Base-by-base conservation (phyloP, 2,797 vertebrate genomes). In the Epinephelus awoara region DNA sequence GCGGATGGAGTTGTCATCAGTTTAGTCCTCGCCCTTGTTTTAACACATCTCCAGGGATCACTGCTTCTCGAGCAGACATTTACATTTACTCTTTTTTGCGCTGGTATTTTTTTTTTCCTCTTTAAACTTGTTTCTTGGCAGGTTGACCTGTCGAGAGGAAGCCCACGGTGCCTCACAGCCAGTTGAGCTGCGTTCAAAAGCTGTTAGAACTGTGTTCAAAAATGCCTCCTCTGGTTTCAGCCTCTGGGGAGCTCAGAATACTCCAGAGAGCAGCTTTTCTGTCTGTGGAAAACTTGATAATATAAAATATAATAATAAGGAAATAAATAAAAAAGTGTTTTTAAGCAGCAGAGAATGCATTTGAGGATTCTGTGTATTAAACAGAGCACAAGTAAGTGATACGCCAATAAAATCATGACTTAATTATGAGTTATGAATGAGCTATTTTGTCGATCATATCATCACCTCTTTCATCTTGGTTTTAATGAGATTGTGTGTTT, bases 1-100 rank as follows among this genome's bases (percentile, higher is more conserved):
- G 82, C 67, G 79, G 86, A 94, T 75, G 82, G 79, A 84, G 86
- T 91, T 95, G 92, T 94, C 93, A 93, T 93, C 93, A 83, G 93
- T 89, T 91, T 86, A 87, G 82, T 94, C 91, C 88, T 93, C 88
- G 46, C 88, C 89, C 89, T 90, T 92, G 90, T 93, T 93, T 92
- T 88, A 92, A 93, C 91, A 86, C 82, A 82, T 92, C 93, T 93
- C 91, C 62, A 65, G 90, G 91, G 92, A 91, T 87, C 79, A 46
- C 78, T 82, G 83, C 82, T 84, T 89, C 77, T 85, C 75, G 79
- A 84, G 89, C 86, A 89, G 88, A 90, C 87, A 91, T 92, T 92
- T 92, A 92, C 91, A 91, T 92, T 90, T 79, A 89, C 78, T 89
- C 85, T 75, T 86, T 86, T 89, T 74, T 42, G 82, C 71, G 80